Base-by-base conservation (phyloP, 2,797 vertebrate genomes). In the Spondyliosoma cantharus region DNA sequence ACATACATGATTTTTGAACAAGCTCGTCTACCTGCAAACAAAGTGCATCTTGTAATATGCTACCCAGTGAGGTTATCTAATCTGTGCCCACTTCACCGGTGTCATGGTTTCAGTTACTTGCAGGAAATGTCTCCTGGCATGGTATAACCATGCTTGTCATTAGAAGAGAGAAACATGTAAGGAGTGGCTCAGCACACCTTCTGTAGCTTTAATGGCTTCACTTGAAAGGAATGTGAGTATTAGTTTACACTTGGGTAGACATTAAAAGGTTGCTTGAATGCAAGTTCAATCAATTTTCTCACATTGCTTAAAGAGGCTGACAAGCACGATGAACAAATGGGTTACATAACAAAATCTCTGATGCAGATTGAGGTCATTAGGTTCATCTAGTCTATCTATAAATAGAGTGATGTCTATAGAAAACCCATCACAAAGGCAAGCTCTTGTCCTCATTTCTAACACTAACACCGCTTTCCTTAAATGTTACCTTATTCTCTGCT, bases 341-440 rank as follows among this genome's bases (percentile, higher is more conserved):
- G 54, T 87, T 82, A 17, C 68, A 60, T 89, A 80, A 85, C 43
- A 59, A 57, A 58, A 43, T 49, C 53, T 80, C 68, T 43, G 17
- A 46, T 65, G 60, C 32, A 85, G 76, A 88, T 56, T 74, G 67
- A 76, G 86, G 70, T 83, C 67, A 60, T 25, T 43, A 29, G 53
- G 71, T 79, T 82, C 48, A 77, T 32, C 61, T 43, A 16, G 11
- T 7, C 16, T 57, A 56, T 81, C 61, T 86, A 87, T 81, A 32
- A 87, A 82, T 84, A 86, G 70, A 78, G 75, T 24, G 8, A 46
- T 86, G 70, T 86, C 58, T 69, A 24, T 54, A 78, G 68, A 80
- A 71, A 74, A 76, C 49, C 6, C 29, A 54, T 45, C 64, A 76
- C 74, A 64, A 76, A 87, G 69, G 17, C 49, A n/a, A 52, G 56